Percentiles rank a stretch among this genome's conserved stretches.
phyloP scores from a whole-genome alignment of 1,140 invertebrate genomes.

The Aporrectodea caliginosa region DNA sequence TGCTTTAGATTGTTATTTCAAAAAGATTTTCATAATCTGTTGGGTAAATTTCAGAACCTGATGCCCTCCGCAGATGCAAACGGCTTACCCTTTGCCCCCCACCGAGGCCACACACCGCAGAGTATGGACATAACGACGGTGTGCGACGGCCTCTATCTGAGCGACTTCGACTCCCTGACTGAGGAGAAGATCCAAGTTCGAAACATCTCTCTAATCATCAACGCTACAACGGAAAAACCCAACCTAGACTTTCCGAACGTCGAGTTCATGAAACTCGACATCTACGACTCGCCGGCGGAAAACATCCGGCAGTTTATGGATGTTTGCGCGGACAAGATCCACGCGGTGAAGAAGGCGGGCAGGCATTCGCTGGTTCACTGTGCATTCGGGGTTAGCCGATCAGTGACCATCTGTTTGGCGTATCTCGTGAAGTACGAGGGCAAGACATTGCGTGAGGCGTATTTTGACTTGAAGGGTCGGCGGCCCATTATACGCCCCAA shows the following conservation, averaged over 20 bases:
- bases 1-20: too few species aligned
- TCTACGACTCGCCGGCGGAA: conserved; percentile 16
- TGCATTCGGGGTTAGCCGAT: conserved; percentile 19
- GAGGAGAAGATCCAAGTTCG: conserved; percentile 15
- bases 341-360: neutral
- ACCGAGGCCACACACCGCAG: too few species aligned
- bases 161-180: conserved; percentile 17
- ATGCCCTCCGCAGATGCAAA: neutral
- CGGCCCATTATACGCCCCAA: conserved; percentile 20
- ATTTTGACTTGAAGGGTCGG: conserved; percentile 7
- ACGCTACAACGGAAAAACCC: conserved; percentile 11
- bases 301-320: conserved; percentile 16
- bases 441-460: conserved; percentile 16
- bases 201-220: conserved; percentile 17
- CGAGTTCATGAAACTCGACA: neutral
- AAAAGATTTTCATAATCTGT: too few species aligned
- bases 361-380: conserved; percentile 17
- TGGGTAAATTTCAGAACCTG: too few species aligned
- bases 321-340: conserved; percentile 6
- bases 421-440: conserved; percentile 24
- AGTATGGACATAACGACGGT: conserved; percentile 14
- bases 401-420: conserved; percentile 22
- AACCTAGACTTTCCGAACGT: conserved; percentile 14
- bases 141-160: conserved; percentile 8
- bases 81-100: neutral